Evolutionary conservation across 2,888 invertebrate species (phyloP), one percentile per base, ranked within the genome.

Genomic region (Rhagonycha fulva): DNA sequence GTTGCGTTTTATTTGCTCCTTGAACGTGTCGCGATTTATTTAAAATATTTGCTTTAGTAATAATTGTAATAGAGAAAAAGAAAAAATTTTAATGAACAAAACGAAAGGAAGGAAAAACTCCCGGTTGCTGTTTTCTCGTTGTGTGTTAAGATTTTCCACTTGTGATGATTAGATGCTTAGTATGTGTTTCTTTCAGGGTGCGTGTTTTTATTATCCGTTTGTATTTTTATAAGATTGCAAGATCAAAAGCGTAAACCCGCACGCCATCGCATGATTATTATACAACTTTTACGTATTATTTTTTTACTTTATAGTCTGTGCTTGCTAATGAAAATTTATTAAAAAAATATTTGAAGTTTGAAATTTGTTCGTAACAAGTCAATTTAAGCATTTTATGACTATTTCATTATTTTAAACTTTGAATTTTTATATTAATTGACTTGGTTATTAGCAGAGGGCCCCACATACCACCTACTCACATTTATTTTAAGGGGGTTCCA

Each of bases 191-290:
- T 32, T 66, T 66, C 32, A 9, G 66, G 14, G 61, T 62, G 72
- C 68, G 72, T 68, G 72, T 62, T 72, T 72, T 72, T 72, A 72
- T 72, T 72, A 68, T 72, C 72, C 72, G 60, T 68, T 72, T 62
- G 68, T 72, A 62, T 68, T 72, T 72, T 67, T 72, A 68, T 72
- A 72, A 72, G 70, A 61, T 67, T 68, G 72, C 67, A 60, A 72
- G 72, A 72, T 72, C 68, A 72, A 72, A 72, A 72, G 72, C 72
- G 67, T 66, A 61, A 30, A 26, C 23, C 68, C 26, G 67, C 72
- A 68, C 68, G 68, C 72, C 68, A 72, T 72, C 28, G 72, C 68
- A 72, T 72, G 72, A 72, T 72, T 72, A 72, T 72, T 19, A 67
- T 67, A 60, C 60, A 72, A 72, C 26, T 68, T 72, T 72, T 72